Conservation (phyloP, 2,113 vertebrate species). For the Pardalotus punctatus region DNA sequence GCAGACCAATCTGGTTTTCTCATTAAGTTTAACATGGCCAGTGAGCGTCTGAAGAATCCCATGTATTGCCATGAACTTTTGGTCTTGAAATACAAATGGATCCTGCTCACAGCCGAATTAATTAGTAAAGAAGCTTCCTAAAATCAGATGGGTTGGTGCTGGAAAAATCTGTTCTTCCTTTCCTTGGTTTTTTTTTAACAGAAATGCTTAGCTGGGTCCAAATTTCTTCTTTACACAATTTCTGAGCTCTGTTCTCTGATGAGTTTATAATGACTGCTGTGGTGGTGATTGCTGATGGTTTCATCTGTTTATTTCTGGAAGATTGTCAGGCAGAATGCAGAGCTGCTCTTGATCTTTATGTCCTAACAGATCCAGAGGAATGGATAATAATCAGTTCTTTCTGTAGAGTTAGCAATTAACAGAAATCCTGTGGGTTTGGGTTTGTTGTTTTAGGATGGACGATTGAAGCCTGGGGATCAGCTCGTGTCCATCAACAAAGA, state of each 20-base stretch:
- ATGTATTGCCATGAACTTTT: background rate
- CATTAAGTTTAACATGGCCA: background rate
- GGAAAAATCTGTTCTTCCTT: background rate
- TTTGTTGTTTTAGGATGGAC: slow-evolving; percentile 82
- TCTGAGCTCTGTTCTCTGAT: background rate
- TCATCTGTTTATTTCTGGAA: background rate
- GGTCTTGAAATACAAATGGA: slow-evolving; percentile 17
- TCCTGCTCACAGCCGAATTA: slow-evolving; percentile 20
- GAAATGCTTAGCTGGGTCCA: background rate
- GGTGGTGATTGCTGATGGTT: background rate
- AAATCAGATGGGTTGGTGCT: background rate
- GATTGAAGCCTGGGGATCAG: slow-evolving; percentile 89
- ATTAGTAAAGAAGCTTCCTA: background rate
- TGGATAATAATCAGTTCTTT: background rate
- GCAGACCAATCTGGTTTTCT: background rate
- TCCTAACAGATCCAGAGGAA: background rate
- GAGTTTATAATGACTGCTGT: background rate
- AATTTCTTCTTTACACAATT: background rate
- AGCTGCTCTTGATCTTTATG: background rate
- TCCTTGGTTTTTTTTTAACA: background rate
- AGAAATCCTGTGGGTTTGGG: background rate
- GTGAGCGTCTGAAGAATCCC: background rate
- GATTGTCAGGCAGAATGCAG: background rate
- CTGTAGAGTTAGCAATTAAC: background rate
- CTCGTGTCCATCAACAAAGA: slow-evolving; percentile 93